Evolutionary conservation across 1,140 invertebrate species (phyloP).

Genomic region (Parapsyche elsis): DNA sequence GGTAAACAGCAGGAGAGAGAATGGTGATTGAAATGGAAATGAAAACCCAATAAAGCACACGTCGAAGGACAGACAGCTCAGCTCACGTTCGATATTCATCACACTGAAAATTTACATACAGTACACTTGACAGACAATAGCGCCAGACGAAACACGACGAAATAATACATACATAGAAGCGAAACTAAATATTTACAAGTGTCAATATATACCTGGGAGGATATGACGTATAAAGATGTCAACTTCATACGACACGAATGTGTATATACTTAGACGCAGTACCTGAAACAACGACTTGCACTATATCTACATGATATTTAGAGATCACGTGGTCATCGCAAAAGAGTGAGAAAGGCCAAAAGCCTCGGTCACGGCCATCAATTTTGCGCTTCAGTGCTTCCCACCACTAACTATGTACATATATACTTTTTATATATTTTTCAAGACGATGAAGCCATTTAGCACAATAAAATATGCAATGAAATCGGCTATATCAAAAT

Average conservation of each 20-base stretch:
- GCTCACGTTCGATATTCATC: background rate
- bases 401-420: background rate
- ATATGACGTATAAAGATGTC: background rate
- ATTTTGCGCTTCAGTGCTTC: constrained; percentile 38
- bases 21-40: constrained; percentile 6
- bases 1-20: background rate
- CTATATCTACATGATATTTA: background rate
- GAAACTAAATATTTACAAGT: no score
- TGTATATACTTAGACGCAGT: no score
- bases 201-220: no score
- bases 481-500: background rate
- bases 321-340: background rate
- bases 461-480: background rate
- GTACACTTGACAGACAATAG: background rate
- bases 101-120: background rate
- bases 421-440: background rate
- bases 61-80: background rate
- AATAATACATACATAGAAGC: no score
- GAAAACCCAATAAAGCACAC: background rate
- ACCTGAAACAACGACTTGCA: no score
- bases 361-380: constrained; percentile 32
- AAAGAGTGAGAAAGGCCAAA: constrained; percentile 27
- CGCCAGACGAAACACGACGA: no score
- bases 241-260: no score
- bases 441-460: background rate